Conservation (phyloP, 2,888 invertebrate genomes). For the Andrena bucephala region DNA sequence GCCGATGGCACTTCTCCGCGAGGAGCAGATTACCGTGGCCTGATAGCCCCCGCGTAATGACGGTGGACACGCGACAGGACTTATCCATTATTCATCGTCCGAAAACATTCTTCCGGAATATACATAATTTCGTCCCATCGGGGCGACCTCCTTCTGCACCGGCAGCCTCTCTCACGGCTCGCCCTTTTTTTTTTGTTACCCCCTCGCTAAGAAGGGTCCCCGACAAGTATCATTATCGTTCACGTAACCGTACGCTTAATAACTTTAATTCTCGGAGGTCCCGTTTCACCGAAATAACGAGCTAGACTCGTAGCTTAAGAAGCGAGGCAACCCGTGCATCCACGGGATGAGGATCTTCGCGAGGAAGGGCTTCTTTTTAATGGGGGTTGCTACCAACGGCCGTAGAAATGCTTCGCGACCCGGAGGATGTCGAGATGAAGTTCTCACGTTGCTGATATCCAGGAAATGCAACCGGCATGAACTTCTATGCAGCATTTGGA, state of each 20-base stretch:
- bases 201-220: background rate
- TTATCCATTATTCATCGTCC: constrained; percentile 84
- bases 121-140: constrained; percentile 72
- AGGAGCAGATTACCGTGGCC: constrained; percentile 37
- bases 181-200: background rate
- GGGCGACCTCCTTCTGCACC: constrained; percentile 16
- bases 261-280: constrained; percentile 22
- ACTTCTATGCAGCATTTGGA: too few species aligned
- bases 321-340: background rate
- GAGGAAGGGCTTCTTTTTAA: too few species aligned
- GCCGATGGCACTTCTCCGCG: constrained; percentile 62
- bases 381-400: too few species aligned
- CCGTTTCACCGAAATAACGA: background rate
- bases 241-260: constrained; percentile 48
- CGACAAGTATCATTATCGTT: constrained; percentile 38
- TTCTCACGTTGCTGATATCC: too few species aligned
- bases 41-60: constrained; percentile 76
- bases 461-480: too few species aligned
- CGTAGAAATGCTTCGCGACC: too few species aligned
- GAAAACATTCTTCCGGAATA: constrained; percentile 78
- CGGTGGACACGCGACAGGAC: constrained; percentile 84
- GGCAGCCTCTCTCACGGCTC: constrained; percentile 37
- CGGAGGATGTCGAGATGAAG: too few species aligned
- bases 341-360: background rate
- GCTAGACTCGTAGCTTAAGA: background rate